phyloP scores from a whole-genome alignment of 2,113 vertebrate species.

The Grantiella picta region DNA sequence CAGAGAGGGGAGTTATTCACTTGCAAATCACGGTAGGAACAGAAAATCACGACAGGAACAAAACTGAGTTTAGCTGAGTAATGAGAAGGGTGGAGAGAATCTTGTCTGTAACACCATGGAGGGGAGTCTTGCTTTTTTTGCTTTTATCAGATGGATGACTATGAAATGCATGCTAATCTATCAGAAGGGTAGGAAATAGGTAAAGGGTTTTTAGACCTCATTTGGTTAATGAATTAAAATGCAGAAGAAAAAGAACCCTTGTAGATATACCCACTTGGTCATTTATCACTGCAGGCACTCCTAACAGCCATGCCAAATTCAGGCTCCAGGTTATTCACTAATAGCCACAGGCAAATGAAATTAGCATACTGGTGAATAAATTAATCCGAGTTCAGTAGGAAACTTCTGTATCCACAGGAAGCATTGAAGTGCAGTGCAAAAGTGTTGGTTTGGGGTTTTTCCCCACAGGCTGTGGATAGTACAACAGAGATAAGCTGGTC shows the following conservation, averaged over 20 bases:
- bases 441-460: neutral
- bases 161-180: slow-evolving; percentile 31
- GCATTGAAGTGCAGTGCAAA: neutral
- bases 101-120: neutral
- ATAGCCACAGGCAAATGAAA: slow-evolving; percentile 60
- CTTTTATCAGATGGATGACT: slow-evolving; percentile 40
- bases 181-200: slow-evolving; percentile 46
- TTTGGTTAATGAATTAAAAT: slow-evolving; percentile 72
- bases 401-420: neutral
- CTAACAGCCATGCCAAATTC: slow-evolving; percentile 25
- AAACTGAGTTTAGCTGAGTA: slow-evolving; percentile 16
- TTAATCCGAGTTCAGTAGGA: neutral
- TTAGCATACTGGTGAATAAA: slow-evolving; percentile 54
- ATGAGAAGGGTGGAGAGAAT: neutral
- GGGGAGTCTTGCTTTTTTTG: neutral
- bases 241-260: slow-evolving; percentile 1
- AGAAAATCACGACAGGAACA: neutral
- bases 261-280: slow-evolving; percentile 32
- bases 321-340: slow-evolving; percentile 38
- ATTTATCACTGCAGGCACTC: slow-evolving; percentile 48
- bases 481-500: neutral
- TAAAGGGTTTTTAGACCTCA: slow-evolving; percentile 46
- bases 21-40: slow-evolving; percentile 17
- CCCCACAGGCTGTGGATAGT: neutral
- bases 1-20: neutral